Conservation (phyloP, 2,797 vertebrate genomes). For the Balearica regulorum region DNA sequence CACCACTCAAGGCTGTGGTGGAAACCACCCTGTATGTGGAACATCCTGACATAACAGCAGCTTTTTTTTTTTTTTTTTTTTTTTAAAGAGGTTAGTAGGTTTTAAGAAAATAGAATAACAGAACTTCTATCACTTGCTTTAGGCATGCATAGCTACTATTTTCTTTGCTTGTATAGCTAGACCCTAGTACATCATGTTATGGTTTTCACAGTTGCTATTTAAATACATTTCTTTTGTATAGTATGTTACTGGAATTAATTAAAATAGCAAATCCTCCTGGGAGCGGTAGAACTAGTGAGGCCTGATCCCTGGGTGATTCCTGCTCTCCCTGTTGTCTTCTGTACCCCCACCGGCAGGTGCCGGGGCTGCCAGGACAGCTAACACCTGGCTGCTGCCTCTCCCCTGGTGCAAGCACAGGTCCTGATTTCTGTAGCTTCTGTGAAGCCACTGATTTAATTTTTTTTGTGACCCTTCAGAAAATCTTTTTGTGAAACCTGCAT, state of each 20-base stretch:
- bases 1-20: not conserved
- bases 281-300: not conserved
- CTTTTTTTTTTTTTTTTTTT: not conserved
- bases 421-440: not conserved
- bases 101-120: not conserved
- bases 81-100: not conserved
- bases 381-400: not conserved
- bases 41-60: not conserved
- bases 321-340: not conserved
- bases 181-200: not conserved
- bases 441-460: not conserved
- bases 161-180: not conserved
- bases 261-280: not conserved
- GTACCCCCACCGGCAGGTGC: rapidly evolving
- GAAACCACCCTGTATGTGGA: rapidly evolving
- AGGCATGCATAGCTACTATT: not conserved
- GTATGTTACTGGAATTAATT: not conserved
- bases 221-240: not conserved
- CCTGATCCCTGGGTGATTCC: not conserved
- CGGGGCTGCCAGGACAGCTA: rapidly evolving
- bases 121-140: not conserved
- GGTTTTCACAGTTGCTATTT: not conserved
- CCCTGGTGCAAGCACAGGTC: not conserved
- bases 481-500: not conserved
- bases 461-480: not conserved